phyloP scores from a whole-genome alignment of 2,888 invertebrate genomes.

The Drosophila seclusa region DNA sequence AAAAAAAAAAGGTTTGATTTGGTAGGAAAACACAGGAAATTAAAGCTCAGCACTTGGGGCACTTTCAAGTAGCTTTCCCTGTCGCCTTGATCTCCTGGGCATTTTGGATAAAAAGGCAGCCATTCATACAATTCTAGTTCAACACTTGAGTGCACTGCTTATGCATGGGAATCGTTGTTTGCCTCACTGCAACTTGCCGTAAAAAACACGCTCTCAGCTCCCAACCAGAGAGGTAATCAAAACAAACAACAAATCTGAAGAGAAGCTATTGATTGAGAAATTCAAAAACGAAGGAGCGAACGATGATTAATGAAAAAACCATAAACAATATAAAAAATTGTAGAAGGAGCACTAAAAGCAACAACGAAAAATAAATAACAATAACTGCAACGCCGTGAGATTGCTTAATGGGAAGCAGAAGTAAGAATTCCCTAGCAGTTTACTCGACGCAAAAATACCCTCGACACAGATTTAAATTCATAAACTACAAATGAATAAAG shows the following conservation, averaged over 20 bases:
- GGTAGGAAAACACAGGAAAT: slow-evolving; percentile 31
- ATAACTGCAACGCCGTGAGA: slow-evolving; percentile 34
- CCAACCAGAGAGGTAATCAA: slow-evolving; percentile 38
- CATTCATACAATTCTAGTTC: not conserved
- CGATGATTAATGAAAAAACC: slow-evolving; percentile 70
- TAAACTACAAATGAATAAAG: not conserved
- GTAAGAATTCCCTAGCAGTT: not conserved
- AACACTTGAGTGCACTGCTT: slow-evolving; percentile 45
- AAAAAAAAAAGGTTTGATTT: not conserved
- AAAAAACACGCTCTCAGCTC: slow-evolving; percentile 29
- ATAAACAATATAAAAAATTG: slow-evolving; percentile 20
- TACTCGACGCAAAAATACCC: not conserved
- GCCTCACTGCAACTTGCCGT: slow-evolving; percentile 41
- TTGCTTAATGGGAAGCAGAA: slow-evolving; percentile 47
- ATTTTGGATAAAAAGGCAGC: not conserved
- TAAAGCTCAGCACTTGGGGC: slow-evolving; percentile 8
- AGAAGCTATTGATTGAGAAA: slow-evolving; percentile 57
- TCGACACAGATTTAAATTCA: not conserved
- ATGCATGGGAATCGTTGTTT: slow-evolving; percentile 17
- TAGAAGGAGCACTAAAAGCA: slow-evolving; percentile 34
- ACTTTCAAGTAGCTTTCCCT: slow-evolving; percentile 20
- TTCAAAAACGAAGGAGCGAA: slow-evolving; percentile 36
- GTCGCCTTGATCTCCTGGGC: not conserved
- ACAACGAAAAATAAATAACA: slow-evolving; percentile 56
- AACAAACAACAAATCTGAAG: slow-evolving; percentile 31